These are phyloP conservation scores for Coecobrya sp. DNA, from an alignment of 2,888 invertebrate genomes.

Conservation along the genomic window DNA sequence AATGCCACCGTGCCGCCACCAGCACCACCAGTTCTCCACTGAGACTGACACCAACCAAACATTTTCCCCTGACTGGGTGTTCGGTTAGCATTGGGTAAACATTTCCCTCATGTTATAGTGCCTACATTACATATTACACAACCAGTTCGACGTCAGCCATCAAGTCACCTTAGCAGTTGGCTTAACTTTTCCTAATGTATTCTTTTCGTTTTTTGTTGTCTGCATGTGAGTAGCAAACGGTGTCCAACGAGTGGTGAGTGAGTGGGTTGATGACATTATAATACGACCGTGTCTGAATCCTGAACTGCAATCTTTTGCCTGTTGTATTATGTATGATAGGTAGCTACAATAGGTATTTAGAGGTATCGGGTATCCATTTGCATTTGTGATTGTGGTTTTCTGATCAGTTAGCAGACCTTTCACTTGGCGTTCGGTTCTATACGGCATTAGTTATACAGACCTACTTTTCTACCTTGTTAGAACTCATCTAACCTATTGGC, in stretches of 20 bases:
- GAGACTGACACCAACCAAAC: constrained; percentile 5
- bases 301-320: neutral
- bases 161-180: neutral
- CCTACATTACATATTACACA: neutral
- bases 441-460: no score
- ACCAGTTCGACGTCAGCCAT: neutral
- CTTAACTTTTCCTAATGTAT: neutral
- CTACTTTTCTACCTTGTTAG: no score
- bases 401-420: no score
- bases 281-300: neutral
- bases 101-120: neutral
- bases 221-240: neutral
- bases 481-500: no score
- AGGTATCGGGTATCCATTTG: no score
- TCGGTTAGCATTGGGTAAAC: constrained; percentile 34
- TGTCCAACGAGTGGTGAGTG: neutral
- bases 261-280: neutral
- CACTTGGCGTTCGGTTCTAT: no score
- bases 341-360: neutral
- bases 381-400: no score
- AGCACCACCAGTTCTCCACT: neutral
- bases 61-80: neutral
- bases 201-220: neutral
- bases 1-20: neutral
- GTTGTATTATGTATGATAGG: neutral